Base-by-base conservation (phyloP, 2,113 vertebrate genomes). In the Egretta garzetta region DNA sequence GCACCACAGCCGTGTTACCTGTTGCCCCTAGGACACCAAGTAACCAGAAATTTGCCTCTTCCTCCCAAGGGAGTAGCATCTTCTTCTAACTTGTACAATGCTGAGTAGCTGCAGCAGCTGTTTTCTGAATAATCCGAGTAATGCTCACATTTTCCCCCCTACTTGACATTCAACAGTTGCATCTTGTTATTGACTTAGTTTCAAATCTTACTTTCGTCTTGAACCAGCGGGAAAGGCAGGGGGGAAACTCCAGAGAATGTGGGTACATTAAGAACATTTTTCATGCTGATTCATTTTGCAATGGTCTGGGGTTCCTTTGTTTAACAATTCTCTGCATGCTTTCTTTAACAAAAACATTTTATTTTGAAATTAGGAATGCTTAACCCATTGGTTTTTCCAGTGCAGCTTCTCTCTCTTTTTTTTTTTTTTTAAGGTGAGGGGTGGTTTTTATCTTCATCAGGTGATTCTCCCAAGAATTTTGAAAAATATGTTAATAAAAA, bases 151-250 rank as follows among this genome's bases (percentile, higher is more conserved):
- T 53, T 79, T 45, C n/a, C 60, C 45, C 66, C 18, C 80, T 87
- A 45, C 56, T 6, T 88, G 97, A 92, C 72, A 47, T 74, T 77
- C 82, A 95, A 52, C 93, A 92, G 71, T 97, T 94, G 71, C 67
- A 59, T 92, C 63, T 88, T 32, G 22, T 80, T 76, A 6, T 4
- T 79, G 77, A 76, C 58, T 90, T 26, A 5, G 17, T 76, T 68
- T 84, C 92, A 92, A 53, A 60, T 41, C 82, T 52, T 28, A 81
- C 75, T 77, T 93, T 86, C 59, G 63, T 80, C 90, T 68, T 64
- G 41, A 62, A 41, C 6, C 77, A 52, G 84, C 32, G 49, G 33
- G 68, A 47, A 83, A 90, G 33, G 59, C 39, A 59, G 26, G 21
- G 43, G 55, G 49, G 30, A 20, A 83, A 19, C 52, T 75, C 52